These are phyloP conservation scores for Aphidius ervi DNA, from an alignment of 1,140 invertebrate genomes.

Conservation along the genomic window DNA sequence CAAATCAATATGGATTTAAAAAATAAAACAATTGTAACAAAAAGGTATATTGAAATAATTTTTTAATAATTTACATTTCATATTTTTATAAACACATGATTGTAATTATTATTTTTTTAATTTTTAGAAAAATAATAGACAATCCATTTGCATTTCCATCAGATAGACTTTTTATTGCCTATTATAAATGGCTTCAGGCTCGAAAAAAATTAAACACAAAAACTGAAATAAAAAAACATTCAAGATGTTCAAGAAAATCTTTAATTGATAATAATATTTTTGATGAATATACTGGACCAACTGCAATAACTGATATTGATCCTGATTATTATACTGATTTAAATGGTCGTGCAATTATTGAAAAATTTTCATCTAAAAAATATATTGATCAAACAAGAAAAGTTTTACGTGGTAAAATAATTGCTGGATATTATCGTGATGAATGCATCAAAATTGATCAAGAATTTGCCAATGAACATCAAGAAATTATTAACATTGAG, in stretches of 20 bases:
- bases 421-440: slow-evolving; percentile 57
- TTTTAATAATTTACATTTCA: neutral
- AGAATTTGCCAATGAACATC: slow-evolving; percentile 58
- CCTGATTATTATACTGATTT: slow-evolving; percentile 60
- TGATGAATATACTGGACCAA: slow-evolving; percentile 8
- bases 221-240: neutral
- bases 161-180: slow-evolving; percentile 34
- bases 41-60: neutral
- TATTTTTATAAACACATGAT: neutral
- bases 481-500: slow-evolving; percentile 54
- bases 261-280: slow-evolving; percentile 17
- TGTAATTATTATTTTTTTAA: neutral
- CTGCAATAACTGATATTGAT: slow-evolving; percentile 54
- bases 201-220: slow-evolving; percentile 3
- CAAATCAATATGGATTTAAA: too few species aligned
- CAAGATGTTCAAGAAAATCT: neutral
- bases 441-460: slow-evolving; percentile 59
- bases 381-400: slow-evolving; percentile 59
- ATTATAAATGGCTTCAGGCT: slow-evolving; percentile 32
- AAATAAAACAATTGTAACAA: neutral
- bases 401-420: slow-evolving; percentile 54
- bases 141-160: slow-evolving; percentile 37
- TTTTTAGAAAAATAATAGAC: slow-evolving; percentile 27
- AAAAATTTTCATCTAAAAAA: slow-evolving; percentile 51
- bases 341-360: slow-evolving; percentile 53